Base-by-base conservation (phyloP, 2,888 invertebrate species). In the Galerucella calmariensis region DNA sequence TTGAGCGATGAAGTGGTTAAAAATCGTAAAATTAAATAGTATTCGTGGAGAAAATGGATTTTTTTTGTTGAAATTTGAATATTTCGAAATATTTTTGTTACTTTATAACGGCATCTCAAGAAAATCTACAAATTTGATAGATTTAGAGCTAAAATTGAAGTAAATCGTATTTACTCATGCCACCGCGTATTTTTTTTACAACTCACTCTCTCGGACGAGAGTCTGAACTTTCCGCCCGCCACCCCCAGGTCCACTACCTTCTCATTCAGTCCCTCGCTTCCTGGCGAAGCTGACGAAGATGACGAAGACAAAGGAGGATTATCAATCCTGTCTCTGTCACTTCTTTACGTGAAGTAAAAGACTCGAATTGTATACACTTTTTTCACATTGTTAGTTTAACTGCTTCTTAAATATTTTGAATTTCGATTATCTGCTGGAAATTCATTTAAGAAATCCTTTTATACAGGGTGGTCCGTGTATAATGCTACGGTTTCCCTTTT, bases 241-340 rank as follows among this genome's bases (percentile, higher is more conserved):
- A 35, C 62, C 35, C 14, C 41, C 41, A n/a, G 10, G n/a, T 62
- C 62, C 41, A 20, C 63, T n/a, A 16, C 46, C 44, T 63, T 16
- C 20, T 20, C 63, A 41, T 63, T 63, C 63, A 46, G 63, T 46
- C 63, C 63, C 63, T 41, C 62, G 59, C 62, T 70, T 63, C 70
- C 63, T 69, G 69, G 62, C 35, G 63, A 62, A 41, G 65, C 70
- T 59, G 66, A 72, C 66, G 72, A 72, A 58, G 65, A 71, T 59
- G 72, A 72, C 66, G 62, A 72, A 66, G 72, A 72, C 66, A 72
- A 66, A 71, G 56, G 20, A 48, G 71, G 58, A 72, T 72, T 72
- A 72, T 72, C 66, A 72, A 66, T 72, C 66, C 66, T 69, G 68
- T 68, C 67, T 67, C 48, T 59, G 63, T 70, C 67, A 74, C 69